These are phyloP conservation scores for Piscicola geometra DNA, from an alignment of 2,888 invertebrate genomes.

Conservation along the genomic window DNA sequence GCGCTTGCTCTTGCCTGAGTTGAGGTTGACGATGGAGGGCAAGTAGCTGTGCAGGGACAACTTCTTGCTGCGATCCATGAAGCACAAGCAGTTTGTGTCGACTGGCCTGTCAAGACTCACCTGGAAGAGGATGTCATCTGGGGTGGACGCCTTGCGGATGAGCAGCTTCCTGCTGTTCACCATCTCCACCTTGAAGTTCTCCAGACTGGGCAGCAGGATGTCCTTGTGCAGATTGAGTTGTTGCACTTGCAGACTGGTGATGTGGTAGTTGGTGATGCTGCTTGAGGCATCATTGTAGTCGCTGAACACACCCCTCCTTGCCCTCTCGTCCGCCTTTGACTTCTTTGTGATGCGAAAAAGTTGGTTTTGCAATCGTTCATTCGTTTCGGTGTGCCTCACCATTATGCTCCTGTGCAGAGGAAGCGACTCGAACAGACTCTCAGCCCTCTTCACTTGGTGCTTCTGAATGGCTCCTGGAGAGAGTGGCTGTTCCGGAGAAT, in stretches of 20 bases:
- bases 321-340: not conserved
- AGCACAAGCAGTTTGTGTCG: not conserved
- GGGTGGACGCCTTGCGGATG: not conserved
- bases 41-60: not conserved
- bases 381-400: slow-evolving; percentile 5
- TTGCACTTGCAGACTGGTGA: not conserved
- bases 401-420: not conserved
- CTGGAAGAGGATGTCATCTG: not conserved
- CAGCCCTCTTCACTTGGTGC: not conserved
- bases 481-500: not conserved
- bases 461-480: not conserved
- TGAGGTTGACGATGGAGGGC: not conserved
- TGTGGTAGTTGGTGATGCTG: not conserved
- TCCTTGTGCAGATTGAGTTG: not conserved
- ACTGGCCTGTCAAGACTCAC: not conserved
- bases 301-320: not conserved
- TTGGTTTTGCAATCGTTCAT: not conserved
- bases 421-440: not conserved
- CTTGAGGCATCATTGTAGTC: not conserved
- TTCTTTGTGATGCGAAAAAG: slow-evolving; percentile 11
- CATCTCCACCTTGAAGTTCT: slow-evolving; percentile 1
- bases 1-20: not conserved
- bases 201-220: not conserved
- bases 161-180: not conserved
- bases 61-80: not conserved